Evolutionary conservation across 2,797 vertebrate species (phyloP), one percentile per base, ranked within the genome.

Genomic region (Epinephelus coioides): DNA sequence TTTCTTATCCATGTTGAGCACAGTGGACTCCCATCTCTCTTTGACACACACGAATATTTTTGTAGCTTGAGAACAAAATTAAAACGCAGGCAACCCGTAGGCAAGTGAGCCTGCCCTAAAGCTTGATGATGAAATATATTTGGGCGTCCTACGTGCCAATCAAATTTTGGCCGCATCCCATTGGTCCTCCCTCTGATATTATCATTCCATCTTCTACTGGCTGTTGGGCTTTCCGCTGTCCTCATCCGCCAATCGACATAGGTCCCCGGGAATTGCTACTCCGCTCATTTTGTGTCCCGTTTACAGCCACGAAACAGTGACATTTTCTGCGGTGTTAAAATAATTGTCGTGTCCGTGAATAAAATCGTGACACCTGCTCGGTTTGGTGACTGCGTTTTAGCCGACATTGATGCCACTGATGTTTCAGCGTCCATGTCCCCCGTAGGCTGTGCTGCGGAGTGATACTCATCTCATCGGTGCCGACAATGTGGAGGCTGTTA

Each of bases 401-500:
- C 84, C 94, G 91, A 93, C 95, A 96, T 91, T 73, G 93, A 96
- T 93, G 93, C 94, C 93, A 84, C 91, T 85, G 79, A 84, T 91
- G 90, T 91, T 87, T 90, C 73, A 90, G 88, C 91, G 93, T 95
- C 94, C 92, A 85, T 87, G 87, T 91, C 89, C 85, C 87, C 82
- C 59, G 88, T 91, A 83, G 90, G 88, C 85, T 85, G 93, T 69
- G 73, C 69, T 55, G 96, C 96, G 96, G 96, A 97, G 86, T 89
- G 93, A 97, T 97, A 91, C 64, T 49, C 19, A 55, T n/a, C 60
- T 70, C 46, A 21, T 53, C 86, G 88, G 90, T 93, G 87, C 88
- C 95, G 94, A 96, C 96, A 92, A 95, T 96, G 95, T 96, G 95
- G 94, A 96, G 94, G 95, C 86, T 95, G 95, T 91, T 95, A 96